Evolutionary conservation across 2,797 vertebrate genomes (phyloP).

Genomic region (Hozukius guyotensis): DNA sequence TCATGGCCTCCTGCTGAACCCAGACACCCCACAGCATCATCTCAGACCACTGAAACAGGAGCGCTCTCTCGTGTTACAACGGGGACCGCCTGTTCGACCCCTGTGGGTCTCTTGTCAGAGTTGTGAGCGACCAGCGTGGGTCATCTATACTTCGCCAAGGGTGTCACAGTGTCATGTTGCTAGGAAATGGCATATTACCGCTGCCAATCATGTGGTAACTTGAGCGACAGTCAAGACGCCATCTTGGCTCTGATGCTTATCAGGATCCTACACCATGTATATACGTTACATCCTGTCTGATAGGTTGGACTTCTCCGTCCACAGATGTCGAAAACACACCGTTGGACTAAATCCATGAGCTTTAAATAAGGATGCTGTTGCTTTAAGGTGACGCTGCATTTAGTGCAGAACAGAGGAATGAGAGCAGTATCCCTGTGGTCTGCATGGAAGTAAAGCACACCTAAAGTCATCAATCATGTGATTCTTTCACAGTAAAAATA

Average conservation of each 20-base stretch:
- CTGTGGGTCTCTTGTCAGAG: slow-evolving; percentile 59
- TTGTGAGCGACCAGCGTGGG: slow-evolving; percentile 64
- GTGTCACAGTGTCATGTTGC: slow-evolving; percentile 73
- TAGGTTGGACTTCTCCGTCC: not conserved
- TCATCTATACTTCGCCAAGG: slow-evolving; percentile 67
- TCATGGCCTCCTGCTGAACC: slow-evolving; percentile 47
- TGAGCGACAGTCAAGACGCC: slow-evolving; percentile 39
- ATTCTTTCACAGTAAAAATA: slow-evolving; percentile 43
- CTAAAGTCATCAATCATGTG: slow-evolving; percentile 42
- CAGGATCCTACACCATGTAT: slow-evolving; percentile 1
- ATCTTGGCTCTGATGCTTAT: slow-evolving; percentile 51
- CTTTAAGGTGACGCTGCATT: slow-evolving; percentile 52
- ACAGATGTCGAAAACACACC: not conserved
- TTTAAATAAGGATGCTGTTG: slow-evolving; percentile 26
- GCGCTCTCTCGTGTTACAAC: slow-evolving; percentile 68
- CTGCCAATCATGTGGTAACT: slow-evolving; percentile 70
- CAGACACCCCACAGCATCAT: slow-evolving; percentile 26
- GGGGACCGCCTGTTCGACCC: slow-evolving; percentile 51
- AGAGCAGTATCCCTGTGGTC: slow-evolving; percentile 6
- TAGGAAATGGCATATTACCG: slow-evolving; percentile 71
- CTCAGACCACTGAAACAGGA: slow-evolving; percentile 61
- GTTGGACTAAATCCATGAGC: not conserved
- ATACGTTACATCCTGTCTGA: slow-evolving; percentile 18
- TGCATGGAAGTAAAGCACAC: slow-evolving; percentile 34
- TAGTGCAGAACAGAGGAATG: slow-evolving; percentile 21